phyloP scores from a whole-genome alignment of 1,140 invertebrate species.

The Proales similis region DNA sequence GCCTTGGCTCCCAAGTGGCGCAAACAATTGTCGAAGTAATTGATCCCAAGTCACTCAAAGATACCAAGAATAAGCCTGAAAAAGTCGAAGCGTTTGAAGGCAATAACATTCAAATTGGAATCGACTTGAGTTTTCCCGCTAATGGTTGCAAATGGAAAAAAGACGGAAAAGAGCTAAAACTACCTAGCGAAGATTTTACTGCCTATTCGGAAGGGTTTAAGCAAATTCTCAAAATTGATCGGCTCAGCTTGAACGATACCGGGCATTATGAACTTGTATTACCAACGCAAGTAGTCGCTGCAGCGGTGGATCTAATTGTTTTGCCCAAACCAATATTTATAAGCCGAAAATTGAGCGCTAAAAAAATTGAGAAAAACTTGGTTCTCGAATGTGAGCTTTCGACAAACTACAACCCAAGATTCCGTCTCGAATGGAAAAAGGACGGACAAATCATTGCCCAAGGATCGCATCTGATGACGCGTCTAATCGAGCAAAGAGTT shows the following conservation, averaged over 20 bases:
- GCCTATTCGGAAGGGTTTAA: too few species aligned
- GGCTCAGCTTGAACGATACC: background rate
- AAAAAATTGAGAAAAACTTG: slow-evolving; percentile 1
- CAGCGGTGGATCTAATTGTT: slow-evolving; percentile 7
- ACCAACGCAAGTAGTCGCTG: background rate
- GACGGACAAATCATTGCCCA: slow-evolving; percentile 7
- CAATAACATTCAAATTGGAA: background rate
- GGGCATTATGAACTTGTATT: slow-evolving; percentile 3
- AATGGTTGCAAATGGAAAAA: slow-evolving; percentile 18
- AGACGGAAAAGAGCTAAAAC: background rate
- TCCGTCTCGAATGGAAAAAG: slow-evolving; percentile 20
- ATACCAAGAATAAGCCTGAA: background rate
- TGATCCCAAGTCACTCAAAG: background rate
- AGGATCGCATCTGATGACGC: background rate
- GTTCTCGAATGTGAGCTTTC: slow-evolving; percentile 30
- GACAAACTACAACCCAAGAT: background rate
- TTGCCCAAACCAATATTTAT: slow-evolving; percentile 13
- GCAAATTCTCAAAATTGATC: slow-evolving; percentile 3
- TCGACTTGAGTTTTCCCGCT: background rate
- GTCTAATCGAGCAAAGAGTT: slow-evolving; percentile 3
- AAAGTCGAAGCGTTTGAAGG: slow-evolving; percentile 7
- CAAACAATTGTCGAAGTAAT: background rate
- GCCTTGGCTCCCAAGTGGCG: slow-evolving; percentile 5
- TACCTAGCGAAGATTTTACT: background rate
- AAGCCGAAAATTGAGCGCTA: slow-evolving; percentile 13